A percentile compares a stretch with the other conserved stretches of the same genome.
Evolutionary conservation across 2,888 invertebrate species (phyloP).

Genomic region (Encarsia formosa): DNA sequence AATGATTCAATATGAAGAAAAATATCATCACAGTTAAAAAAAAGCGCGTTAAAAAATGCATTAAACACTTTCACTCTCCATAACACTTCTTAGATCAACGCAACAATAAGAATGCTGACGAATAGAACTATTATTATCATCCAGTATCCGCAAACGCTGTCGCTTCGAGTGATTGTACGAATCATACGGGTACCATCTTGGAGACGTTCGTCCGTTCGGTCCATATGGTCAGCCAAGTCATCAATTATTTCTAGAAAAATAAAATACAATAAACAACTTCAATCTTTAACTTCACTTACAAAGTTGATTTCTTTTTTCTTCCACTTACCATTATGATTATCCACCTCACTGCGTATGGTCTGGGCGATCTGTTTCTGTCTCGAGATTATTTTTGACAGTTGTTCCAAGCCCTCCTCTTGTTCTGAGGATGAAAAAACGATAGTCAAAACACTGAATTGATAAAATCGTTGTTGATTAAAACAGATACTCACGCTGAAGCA

Average conservation of each 20-base stretch:
- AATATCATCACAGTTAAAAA: too few species aligned
- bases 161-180: slow-evolving; percentile 62
- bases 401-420: slow-evolving; percentile 74
- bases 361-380: slow-evolving; percentile 73
- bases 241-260: slow-evolving; percentile 66
- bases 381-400: slow-evolving; percentile 67
- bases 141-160: slow-evolving; percentile 74
- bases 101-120: slow-evolving; percentile 62
- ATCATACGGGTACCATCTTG: slow-evolving; percentile 65
- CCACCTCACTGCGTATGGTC: slow-evolving; percentile 71
- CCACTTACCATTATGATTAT: slow-evolving; percentile 67
- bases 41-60: too few species aligned
- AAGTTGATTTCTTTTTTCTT: not conserved
- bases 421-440: slow-evolving; percentile 49
- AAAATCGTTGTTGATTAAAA: not conserved
- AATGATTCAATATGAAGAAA: too few species aligned
- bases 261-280: slow-evolving; percentile 15
- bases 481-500: slow-evolving; percentile 55
- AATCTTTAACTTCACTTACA: too few species aligned
- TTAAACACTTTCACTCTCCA: too few species aligned
- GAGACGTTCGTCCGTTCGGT: slow-evolving; percentile 66
- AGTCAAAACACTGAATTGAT: not conserved
- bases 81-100: slow-evolving; percentile 45
- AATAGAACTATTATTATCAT: slow-evolving; percentile 66
- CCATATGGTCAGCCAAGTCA: slow-evolving; percentile 69